Evolutionary conservation across 2,888 invertebrate species (phyloP), one percentile per base, ranked within the genome.

Genomic region (Eudiplozoon nipponicum): DNA sequence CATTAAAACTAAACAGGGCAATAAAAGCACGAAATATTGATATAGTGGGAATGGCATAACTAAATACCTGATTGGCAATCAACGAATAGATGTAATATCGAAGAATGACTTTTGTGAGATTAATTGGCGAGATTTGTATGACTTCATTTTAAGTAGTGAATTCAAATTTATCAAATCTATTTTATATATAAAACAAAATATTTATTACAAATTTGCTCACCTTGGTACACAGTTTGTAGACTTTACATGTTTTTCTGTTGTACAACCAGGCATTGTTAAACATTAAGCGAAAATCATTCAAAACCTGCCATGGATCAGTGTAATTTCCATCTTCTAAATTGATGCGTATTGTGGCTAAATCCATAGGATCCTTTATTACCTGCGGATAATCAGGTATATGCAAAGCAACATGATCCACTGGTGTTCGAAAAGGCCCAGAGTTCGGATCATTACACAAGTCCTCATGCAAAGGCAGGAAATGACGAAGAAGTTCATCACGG

Each of bases 181-280:
- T n/a, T n/a, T n/a, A n/a, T n/a, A n/a, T n/a, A n/a, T n/a, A n/a
- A n/a, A n/a, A n/a, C n/a, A n/a, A n/a, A n/a, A n/a, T n/a, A n/a
- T n/a, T n/a, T n/a, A n/a, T n/a, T n/a, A n/a, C n/a, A n/a, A n/a
- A n/a, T 31, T 17, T n/a, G 49, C 61, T 64, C 60, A 90, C 86
- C 73, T 86, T 94, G 48, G 84, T 78, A 63, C 86, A 84, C 60
- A 75, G 84, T 65, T 78, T 72, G 63, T 94, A 94, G 39, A 98
- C 94, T 49, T 78, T 67, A 5, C 90, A 86, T 29, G 84, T 81
- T 62, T 94, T 98, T 45, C 78, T 70, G 61, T 98, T 98, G 60
- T 98, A 98, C 9, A 90, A 66, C 94, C 94, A 98, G 5, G 94
- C 94, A 60, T 98, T 98, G 53, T 94, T 90, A 55, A 98, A 90